Evolutionary conservation across 1,140 invertebrate species (phyloP), one percentile per base, ranked within the genome.

Genomic region (Drosophila trapezifrons): DNA sequence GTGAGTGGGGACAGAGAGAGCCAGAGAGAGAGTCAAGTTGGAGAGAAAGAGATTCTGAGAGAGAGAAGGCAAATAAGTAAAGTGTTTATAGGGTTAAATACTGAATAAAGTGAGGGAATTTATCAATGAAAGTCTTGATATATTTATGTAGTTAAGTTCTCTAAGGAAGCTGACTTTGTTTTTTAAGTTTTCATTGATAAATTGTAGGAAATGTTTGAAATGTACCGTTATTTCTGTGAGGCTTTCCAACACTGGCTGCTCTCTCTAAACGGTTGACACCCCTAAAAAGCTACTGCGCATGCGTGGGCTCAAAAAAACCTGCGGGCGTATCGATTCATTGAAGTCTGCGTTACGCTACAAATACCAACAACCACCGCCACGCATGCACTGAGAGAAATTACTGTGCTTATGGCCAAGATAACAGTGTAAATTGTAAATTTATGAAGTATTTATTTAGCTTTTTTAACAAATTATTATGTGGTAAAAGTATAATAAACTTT

Each of bases 241-340:
- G 15, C 20, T 84, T n/a, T 17, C 4, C 64, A 89, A 87, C 83
- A 80, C 83, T 89, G 40, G 0, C 8, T 8, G 2, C 20, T 37
- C 60, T 76, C 62, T 57, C 1, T 0, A 15, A 52, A 20, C 22
- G 29, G 51, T 40, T 5, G 4, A 25, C 52, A 74, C 78, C 74
- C 72, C 59, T 18, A n/a, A 2, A 1, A 3, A 20, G 18, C 2
- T 20, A n/a, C 9, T 47, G 80, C 84, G 84, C 85, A 70, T 80
- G 84, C 64, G 63, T 66, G 42, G 66, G 38, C 5, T 43, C 62
- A 64, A 63, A 64, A 77, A 65, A 51, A 46, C 22, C 42, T 55
- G 42, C 71, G 59, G 58, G 70, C 71, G 67, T 89, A 90, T 89
- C 77, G 84, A 89, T 89, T 90, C 84, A 89, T 84, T 84, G 80